Evolutionary conservation across 2,113 vertebrate species (phyloP).

Genomic region (Vireo altiloquus): DNA sequence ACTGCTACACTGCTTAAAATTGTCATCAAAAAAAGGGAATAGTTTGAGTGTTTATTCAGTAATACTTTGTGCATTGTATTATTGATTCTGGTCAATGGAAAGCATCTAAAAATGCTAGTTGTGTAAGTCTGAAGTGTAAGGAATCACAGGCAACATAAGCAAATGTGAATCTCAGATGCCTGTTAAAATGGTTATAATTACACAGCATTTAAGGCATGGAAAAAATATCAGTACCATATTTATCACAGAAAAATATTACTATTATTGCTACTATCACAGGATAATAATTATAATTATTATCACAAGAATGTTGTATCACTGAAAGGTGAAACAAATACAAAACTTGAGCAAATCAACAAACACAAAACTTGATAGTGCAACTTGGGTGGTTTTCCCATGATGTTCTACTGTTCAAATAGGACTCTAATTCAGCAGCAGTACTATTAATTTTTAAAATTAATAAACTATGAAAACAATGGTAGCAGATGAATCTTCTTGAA

Average conservation of each 20-base stretch:
- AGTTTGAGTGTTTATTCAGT: slow-evolving; percentile 39
- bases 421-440: neutral
- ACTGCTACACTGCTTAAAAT: slow-evolving; percentile 61
- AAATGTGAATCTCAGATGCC: neutral
- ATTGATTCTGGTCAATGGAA: slow-evolving; percentile 40
- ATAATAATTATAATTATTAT: neutral
- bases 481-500: neutral
- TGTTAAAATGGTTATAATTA: neutral
- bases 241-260: neutral
- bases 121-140: slow-evolving; percentile 21
- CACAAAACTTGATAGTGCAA: neutral
- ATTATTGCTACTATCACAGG: neutral
- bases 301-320: neutral
- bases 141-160: slow-evolving; percentile 21
- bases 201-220: neutral
- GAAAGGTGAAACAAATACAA: neutral
- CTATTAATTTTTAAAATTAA: neutral
- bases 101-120: slow-evolving; percentile 55
- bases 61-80: slow-evolving; percentile 12
- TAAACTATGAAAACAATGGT: neutral
- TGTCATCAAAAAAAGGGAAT: slow-evolving; percentile 11
- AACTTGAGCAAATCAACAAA: neutral
- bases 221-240: neutral
- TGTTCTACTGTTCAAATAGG: neutral
- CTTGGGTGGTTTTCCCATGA: neutral